Conservation (phyloP, 2,888 invertebrate genomes). For the Temnothorax ravouxi region DNA sequence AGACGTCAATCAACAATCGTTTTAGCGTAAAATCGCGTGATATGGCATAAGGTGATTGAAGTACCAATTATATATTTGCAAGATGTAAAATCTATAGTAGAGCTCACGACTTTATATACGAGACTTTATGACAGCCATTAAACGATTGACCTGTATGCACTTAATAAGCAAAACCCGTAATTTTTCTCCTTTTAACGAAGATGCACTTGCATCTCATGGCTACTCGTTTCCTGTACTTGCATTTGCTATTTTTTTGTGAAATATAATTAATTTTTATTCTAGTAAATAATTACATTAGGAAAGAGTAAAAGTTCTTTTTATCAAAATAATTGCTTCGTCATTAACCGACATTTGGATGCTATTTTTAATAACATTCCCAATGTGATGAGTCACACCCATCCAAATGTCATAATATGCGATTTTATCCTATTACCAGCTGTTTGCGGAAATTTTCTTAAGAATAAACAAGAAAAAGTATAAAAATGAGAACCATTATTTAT, state of each 20-base stretch:
- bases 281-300: conserved; percentile 1
- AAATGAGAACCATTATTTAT: neutral
- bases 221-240: neutral
- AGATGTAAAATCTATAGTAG: conserved; percentile 35
- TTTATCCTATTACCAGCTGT: neutral
- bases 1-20: conserved; percentile 26
- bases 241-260: neutral
- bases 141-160: conserved; percentile 16
- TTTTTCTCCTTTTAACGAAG: neutral
- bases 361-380: conserved; percentile 10
- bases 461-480: neutral
- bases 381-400: neutral
- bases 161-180: conserved; percentile 18
- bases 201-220: neutral
- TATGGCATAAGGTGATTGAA: conserved; percentile 50
- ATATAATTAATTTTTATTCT: neutral
- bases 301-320: neutral
- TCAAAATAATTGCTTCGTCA: neutral
- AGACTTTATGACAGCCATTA: conserved; percentile 31
- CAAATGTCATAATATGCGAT: conserved; percentile 2
- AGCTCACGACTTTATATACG: conserved; percentile 22
- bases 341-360: neutral
- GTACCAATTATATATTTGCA: conserved; percentile 37
- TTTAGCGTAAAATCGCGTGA: conserved; percentile 51
- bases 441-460: neutral